Conservation (phyloP, 2,888 invertebrate genomes). For the Bellardia bayeri region DNA sequence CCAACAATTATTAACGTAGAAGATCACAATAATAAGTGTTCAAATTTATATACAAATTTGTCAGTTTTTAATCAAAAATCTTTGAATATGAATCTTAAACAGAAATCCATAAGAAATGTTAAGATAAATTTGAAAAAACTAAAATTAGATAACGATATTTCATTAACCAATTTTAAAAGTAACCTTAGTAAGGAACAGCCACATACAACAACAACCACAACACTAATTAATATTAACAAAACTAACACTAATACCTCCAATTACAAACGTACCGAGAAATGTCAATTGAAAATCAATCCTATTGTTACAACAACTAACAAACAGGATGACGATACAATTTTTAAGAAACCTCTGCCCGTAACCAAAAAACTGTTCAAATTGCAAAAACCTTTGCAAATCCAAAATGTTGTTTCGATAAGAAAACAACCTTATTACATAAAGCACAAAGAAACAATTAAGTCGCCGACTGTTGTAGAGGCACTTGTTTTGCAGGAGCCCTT, state of each 20-base stretch:
- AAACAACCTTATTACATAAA: conserved; percentile 16
- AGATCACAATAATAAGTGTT: conserved; percentile 33
- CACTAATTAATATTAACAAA: conserved; percentile 18
- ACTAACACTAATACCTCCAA: background rate
- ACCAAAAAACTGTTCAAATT: conserved; percentile 34
- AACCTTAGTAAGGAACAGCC: conserved; percentile 19
- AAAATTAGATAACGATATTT: conserved; percentile 71
- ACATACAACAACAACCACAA: conserved; percentile 47
- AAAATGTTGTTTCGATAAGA: conserved; percentile 25
- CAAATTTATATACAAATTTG: conserved; percentile 52
- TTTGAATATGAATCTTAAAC: conserved; percentile 36
- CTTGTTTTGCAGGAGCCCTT: no score
- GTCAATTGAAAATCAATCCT: conserved; percentile 20
- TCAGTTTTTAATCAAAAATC: conserved; percentile 58
- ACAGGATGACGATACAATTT: conserved; percentile 48
- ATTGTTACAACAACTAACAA: background rate
- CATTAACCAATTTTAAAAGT: conserved; percentile 74
- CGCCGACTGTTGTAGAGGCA: background rate
- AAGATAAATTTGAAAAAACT: conserved; percentile 52
- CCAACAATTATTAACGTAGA: conserved; percentile 1
- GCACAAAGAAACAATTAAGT: background rate
- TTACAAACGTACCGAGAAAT: conserved; percentile 23
- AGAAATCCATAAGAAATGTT: conserved; percentile 45
- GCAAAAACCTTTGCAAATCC: conserved; percentile 24
- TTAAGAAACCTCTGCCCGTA: conserved; percentile 57